These are phyloP conservation scores for Dendrolimus kikuchii DNA, from an alignment of 1,140 invertebrate genomes.

Conservation along the genomic window DNA sequence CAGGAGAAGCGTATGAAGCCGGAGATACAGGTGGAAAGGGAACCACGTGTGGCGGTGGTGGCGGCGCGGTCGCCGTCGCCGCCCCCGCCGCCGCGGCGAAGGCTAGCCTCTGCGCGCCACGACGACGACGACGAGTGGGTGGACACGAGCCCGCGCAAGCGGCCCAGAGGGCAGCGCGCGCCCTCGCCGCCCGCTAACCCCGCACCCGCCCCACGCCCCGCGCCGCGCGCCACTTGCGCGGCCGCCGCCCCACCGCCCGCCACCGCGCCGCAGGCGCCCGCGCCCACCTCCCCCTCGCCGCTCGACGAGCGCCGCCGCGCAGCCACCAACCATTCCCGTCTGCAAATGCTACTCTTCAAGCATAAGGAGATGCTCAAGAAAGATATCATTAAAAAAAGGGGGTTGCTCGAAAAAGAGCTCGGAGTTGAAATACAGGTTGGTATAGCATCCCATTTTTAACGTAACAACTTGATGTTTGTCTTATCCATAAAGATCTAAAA, in stretches of 20 bases:
- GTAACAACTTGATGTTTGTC: too few relatives aligned
- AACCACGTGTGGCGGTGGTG: slow-evolving; percentile 25
- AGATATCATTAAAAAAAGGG: slow-evolving; percentile 93
- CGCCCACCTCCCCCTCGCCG: slow-evolving; percentile 11
- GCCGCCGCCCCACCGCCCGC: slow-evolving; percentile 7
- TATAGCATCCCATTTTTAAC: too few relatives aligned
- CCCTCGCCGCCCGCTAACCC: slow-evolving; percentile 21
- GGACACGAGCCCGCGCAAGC: slow-evolving; percentile 35
- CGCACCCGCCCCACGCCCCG: slow-evolving; percentile 1
- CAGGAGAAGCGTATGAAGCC: slow-evolving; percentile 86
- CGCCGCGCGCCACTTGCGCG: slow-evolving; percentile 11
- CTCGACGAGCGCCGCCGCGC: slow-evolving; percentile 53
- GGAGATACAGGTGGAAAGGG: slow-evolving; percentile 45
- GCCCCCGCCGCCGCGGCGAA: slow-evolving; percentile 29
- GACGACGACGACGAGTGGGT: slow-evolving; percentile 72
- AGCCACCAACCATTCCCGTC: slow-evolving; percentile 67
- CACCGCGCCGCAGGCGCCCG: slow-evolving; percentile 7
- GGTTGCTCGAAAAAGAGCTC: slow-evolving; percentile 91
- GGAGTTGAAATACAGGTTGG: slow-evolving; percentile 89
- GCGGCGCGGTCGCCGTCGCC: slow-evolving; percentile 30
- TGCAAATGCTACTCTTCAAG: slow-evolving; percentile 80
- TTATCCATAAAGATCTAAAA: too few relatives aligned
- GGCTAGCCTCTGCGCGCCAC: slow-evolving; percentile 52
- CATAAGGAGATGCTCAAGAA: slow-evolving; percentile 95
- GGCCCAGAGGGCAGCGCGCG: slow-evolving; percentile 19